Evolutionary conservation across 2,797 vertebrate species (phyloP).

Genomic region (Acipenser ruthenus): DNA sequence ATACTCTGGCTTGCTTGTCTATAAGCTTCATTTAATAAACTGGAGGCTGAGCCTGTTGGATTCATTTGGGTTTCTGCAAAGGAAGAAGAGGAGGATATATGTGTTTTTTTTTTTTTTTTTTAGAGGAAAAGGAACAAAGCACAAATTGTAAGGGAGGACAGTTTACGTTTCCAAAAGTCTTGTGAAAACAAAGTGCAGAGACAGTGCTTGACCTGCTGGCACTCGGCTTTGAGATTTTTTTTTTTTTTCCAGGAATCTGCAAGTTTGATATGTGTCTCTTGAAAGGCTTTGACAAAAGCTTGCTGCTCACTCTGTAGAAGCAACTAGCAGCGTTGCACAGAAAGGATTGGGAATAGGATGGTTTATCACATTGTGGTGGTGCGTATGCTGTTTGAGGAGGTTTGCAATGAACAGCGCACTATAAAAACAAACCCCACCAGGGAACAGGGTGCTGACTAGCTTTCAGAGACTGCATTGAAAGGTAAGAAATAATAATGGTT

Average conservation of each 20-base stretch:
- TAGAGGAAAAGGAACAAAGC: constrained; percentile 16
- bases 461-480: constrained; percentile 34
- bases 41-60: constrained; percentile 27
- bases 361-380: constrained; percentile 41
- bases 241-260: constrained; percentile 27
- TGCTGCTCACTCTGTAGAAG: constrained; percentile 33
- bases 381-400: constrained; percentile 35
- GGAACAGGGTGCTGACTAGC: constrained; percentile 23
- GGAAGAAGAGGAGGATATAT: constrained; percentile 8
- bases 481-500: constrained; percentile 53
- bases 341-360: constrained; percentile 39
- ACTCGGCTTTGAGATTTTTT: constrained; percentile 29
- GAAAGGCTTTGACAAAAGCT: constrained; percentile 35
- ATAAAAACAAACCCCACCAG: constrained; percentile 31
- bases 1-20: constrained; percentile 21
- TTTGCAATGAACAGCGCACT: constrained; percentile 45
- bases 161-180: constrained; percentile 9
- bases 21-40: constrained; percentile 24
- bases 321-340: constrained; percentile 30
- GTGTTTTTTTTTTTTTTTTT: constrained; percentile 1
- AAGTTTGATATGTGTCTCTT: constrained; percentile 24
- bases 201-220: constrained; percentile 22
- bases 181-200: constrained; percentile 47
- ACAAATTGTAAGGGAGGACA: constrained; percentile 18
- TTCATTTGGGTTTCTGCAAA: constrained; percentile 23